These are phyloP conservation scores for Pyrrhosoma nymphula DNA, from an alignment of 2,888 invertebrate species.

Conservation along the genomic window DNA sequence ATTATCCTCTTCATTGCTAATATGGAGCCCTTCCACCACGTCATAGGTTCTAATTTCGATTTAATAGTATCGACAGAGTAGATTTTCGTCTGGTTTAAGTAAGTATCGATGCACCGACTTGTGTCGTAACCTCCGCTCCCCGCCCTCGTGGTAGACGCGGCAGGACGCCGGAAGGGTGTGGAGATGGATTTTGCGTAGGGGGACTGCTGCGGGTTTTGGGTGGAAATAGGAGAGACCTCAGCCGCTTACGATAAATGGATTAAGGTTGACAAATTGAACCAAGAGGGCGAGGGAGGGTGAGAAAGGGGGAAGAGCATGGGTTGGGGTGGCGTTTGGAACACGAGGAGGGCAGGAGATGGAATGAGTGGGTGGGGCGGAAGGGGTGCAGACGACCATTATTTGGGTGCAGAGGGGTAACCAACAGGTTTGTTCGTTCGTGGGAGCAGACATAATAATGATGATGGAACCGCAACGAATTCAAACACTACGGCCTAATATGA, in stretches of 20 bases:
- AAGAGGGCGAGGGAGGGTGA: not conserved
- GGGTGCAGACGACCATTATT: not conserved
- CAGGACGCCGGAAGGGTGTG: not conserved
- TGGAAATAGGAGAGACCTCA: not conserved
- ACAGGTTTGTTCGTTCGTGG: not conserved
- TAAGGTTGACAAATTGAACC: constrained; percentile 39
- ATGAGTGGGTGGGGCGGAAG: not conserved
- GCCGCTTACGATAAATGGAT: constrained; percentile 35
- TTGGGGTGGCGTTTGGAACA: not conserved
- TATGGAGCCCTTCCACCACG: no score
- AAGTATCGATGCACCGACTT: not conserved
- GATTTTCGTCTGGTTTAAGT: no score
- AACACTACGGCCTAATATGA: no score
- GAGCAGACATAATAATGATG: not conserved
- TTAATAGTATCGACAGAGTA: no score
- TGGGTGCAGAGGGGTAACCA: not conserved
- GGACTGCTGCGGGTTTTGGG: not conserved
- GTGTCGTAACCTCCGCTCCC: not conserved
- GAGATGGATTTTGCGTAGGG: constrained; percentile 10
- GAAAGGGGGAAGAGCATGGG: not conserved
- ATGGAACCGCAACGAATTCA: not conserved
- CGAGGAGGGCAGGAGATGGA: not conserved
- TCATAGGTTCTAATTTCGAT: no score
- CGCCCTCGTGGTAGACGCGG: not conserved
- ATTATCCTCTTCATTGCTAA: no score